Conservation (phyloP, 2,113 vertebrate genomes). For the Mormyrus iriodes region DNA sequence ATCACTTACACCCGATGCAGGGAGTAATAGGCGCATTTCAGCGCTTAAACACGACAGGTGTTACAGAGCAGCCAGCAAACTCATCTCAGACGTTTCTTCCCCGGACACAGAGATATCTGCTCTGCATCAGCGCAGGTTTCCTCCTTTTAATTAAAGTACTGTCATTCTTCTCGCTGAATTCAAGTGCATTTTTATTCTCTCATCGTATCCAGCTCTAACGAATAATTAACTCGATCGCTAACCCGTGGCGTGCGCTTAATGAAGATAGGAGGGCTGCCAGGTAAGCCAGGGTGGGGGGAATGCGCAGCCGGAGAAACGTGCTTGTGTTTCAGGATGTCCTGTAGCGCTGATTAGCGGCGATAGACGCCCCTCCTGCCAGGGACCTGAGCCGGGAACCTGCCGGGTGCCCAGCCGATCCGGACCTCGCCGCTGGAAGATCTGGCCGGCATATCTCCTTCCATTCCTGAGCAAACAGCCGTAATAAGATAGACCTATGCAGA, state of each 20-base stretch:
- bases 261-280: constrained; percentile 18
- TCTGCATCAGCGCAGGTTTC: not conserved
- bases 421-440: constrained; percentile 34
- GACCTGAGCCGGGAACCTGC: constrained; percentile 17
- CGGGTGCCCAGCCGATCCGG: constrained; percentile 19
- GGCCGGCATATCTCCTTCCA: constrained; percentile 37
- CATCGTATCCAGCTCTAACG: constrained; percentile 2
- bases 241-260: constrained; percentile 31
- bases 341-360: constrained; percentile 18
- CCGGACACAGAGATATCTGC: no score
- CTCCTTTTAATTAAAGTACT: not conserved
- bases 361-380: constrained; percentile 26
- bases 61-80: not conserved
- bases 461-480: constrained; percentile 28
- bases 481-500: constrained; percentile 22
- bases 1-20: not conserved
- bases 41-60: not conserved
- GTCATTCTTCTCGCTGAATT: not conserved
- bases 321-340: constrained; percentile 31
- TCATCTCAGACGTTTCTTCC: not conserved
- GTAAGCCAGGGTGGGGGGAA: constrained; percentile 6
- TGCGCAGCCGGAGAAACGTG: constrained; percentile 34
- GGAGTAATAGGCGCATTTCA: not conserved
- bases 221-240: constrained; percentile 26
- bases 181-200: constrained; percentile 10